Conservation (phyloP, 2,113 vertebrate species). For the Astur gentilis region DNA sequence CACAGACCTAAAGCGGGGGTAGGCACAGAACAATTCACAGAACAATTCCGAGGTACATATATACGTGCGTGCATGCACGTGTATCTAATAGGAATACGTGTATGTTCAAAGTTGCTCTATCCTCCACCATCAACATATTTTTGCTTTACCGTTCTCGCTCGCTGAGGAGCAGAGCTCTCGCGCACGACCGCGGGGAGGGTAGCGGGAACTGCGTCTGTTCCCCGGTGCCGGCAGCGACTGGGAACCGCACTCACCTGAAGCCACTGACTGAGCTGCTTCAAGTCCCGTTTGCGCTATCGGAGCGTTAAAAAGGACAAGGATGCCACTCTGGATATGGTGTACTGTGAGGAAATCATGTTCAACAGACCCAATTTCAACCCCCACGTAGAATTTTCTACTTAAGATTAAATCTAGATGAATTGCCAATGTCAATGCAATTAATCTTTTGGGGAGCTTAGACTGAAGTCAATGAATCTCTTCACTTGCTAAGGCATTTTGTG, state of each 20-base stretch:
- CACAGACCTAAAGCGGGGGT: rapidly evolving
- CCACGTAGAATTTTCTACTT: neutral
- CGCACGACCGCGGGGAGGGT: rapidly evolving
- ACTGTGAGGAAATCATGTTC: neutral
- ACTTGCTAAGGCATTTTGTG: neutral
- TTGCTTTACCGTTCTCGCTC: neutral
- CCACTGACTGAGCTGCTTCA: neutral
- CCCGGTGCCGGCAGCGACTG: rapidly evolving
- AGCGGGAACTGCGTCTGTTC: rapidly evolving
- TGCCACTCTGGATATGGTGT: neutral
- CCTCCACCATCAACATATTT: rapidly evolving
- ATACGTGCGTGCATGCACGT: rapidly evolving
- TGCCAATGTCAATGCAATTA: neutral
- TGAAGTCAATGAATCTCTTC: neutral
- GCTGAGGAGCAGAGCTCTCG: neutral
- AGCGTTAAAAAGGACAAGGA: neutral
- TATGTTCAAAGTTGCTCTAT: rapidly evolving
- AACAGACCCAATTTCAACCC: neutral
- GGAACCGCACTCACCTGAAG: neutral
- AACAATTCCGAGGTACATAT: rapidly evolving
- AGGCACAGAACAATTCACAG: rapidly evolving
- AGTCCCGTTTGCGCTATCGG: rapidly evolving
- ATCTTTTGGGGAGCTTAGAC: neutral
- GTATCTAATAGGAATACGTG: rapidly evolving
- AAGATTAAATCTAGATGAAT: neutral